Base-by-base conservation (phyloP, 2,888 invertebrate genomes). In the Scrobipalpa costella region DNA sequence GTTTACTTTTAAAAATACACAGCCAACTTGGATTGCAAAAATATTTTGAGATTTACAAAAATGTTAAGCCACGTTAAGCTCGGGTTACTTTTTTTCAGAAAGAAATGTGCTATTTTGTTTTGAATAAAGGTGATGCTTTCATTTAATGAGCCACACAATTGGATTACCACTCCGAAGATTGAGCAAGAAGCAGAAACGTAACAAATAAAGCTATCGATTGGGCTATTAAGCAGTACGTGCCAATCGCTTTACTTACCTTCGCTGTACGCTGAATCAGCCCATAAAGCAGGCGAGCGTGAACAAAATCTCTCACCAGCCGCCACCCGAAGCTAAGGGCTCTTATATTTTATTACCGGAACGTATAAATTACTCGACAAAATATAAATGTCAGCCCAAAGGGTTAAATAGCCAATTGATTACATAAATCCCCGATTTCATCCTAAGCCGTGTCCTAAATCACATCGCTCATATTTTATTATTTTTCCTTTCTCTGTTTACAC, bases 181-280 rank as follows among this genome's bases (percentile, higher is more conserved):
- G 15, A 57, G 38, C 11, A 38, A 34, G 7, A 38, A 38, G 38
- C 15, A 57, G 19, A 19, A 38, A 9, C 19, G 57, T 38, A 57
- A 38, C 49, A 40, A 73, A 72, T 76, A 77, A 72, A 76, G 73
- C 73, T 80, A 81, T 79, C 73, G 80, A 82, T 80, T 72, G 70
- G 72, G 77, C 77, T 76, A 78, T 83, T 82, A 84, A 71, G 69
- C 64, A 63, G 72, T 80, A 85, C 85, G 84, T 85, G 85, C 80
- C 77, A 81, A 83, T 80, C 80, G 80, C 78, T 76, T 77, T 73
- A 80, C 77, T 78, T 73, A 52, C 36, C 36, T 34, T 7, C 44
- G 44, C 15, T 36, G 9, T 11, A 70, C 71, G 79, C 78, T 77
- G 79, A 84, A 83, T 81, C 80, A 79, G 82, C 73, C 76, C 74